Evolutionary conservation across 2,888 invertebrate genomes (phyloP).

Genomic region (Macrosoma leucophasiata): DNA sequence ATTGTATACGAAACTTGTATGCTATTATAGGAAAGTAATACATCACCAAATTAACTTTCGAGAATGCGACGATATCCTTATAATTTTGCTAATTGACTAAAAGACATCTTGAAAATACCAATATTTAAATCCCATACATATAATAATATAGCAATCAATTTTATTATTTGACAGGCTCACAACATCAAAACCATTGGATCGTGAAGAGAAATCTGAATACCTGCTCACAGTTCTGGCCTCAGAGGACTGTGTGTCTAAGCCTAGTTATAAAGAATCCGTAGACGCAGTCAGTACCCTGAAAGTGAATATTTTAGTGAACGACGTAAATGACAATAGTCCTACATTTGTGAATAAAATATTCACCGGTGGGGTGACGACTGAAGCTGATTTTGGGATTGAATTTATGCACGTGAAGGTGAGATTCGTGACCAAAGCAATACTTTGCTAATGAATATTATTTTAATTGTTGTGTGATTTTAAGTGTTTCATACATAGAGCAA

Average conservation of each 20-base stretch:
- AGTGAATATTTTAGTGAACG: conserved; percentile 82
- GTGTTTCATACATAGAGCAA: too few relatives aligned
- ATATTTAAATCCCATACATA: too few relatives aligned
- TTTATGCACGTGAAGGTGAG: conserved; percentile 88
- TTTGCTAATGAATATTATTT: too few relatives aligned
- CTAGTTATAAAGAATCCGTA: conserved; percentile 71
- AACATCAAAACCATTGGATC: conserved; percentile 78
- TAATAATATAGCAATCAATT: too few relatives aligned
- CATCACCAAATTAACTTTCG: too few relatives aligned
- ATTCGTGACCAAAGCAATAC: too few relatives aligned
- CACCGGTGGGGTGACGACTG: conserved; percentile 96
- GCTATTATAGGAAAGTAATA: too few relatives aligned
- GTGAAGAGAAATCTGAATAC: conserved; percentile 82
- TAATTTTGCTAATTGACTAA: too few relatives aligned
- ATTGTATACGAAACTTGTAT: too few relatives aligned
- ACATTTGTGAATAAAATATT: conserved; percentile 87
- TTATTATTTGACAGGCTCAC: conserved; percentile 51
- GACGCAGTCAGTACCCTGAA: conserved; percentile 83
- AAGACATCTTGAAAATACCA: too few relatives aligned
- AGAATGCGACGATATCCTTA: too few relatives aligned
- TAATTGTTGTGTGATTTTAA: too few relatives aligned
- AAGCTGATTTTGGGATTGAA: conserved; percentile 91
- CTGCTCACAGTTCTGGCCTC: conserved; percentile 85
- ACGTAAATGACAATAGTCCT: conserved; percentile 95
- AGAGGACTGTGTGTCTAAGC: conserved; percentile 84